Percentiles rank a stretch among this genome's conserved stretches.
These are phyloP conservation scores for Drosophila equinoxialis DNA, from an alignment of 1,140 invertebrate species.

Conservation along the genomic window DNA sequence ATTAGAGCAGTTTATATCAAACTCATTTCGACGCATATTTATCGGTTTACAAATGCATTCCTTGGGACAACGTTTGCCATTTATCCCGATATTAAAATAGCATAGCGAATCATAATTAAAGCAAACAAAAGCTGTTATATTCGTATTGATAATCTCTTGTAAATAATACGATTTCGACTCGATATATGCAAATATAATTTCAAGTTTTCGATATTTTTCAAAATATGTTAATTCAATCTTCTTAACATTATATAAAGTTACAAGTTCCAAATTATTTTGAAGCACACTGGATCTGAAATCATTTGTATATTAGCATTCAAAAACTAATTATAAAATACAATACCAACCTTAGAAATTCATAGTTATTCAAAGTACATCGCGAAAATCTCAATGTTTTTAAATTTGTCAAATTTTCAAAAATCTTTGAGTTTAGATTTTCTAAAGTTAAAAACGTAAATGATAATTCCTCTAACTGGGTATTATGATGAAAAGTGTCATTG, in stretches of 20 bases:
- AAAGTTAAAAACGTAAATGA: not conserved
- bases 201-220: constrained; percentile 3
- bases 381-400: not conserved
- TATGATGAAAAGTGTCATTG: not conserved
- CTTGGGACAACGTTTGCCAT: not conserved
- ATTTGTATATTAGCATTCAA: not conserved
- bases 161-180: not conserved
- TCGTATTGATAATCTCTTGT: not conserved
- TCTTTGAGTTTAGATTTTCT: not conserved
- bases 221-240: not conserved
- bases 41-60: not conserved
- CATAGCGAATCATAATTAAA: not conserved
- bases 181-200: not conserved
- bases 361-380: not conserved
- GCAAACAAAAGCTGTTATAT: not conserved
- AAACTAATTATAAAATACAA: not conserved
- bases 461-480: not conserved
- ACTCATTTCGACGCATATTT: no score
- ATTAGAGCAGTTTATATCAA: no score
- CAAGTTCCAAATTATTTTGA: not conserved
- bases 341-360: not conserved
- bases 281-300: not conserved
- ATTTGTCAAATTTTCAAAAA: not conserved
- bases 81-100: not conserved
- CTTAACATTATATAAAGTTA: not conserved